Percentiles rank a stretch among this genome's conserved stretches.
These are phyloP conservation scores for Coenonympha arcania DNA, from an alignment of 2,888 invertebrate species.

Conservation along the genomic window DNA sequence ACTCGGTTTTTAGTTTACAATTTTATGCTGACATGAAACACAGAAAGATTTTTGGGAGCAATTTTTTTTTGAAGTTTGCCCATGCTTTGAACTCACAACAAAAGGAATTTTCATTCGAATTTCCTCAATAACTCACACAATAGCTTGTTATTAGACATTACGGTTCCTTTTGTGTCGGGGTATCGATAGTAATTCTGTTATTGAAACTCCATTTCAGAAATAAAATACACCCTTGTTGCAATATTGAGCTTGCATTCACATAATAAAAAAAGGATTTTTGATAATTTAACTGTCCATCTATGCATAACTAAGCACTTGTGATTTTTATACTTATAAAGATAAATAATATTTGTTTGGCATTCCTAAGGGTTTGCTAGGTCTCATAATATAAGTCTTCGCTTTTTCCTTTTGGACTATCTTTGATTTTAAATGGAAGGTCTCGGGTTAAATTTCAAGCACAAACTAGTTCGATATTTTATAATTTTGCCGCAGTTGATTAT, in stretches of 20 bases:
- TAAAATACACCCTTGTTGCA: background rate
- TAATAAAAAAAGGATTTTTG: background rate
- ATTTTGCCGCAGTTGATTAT: too few relatives aligned
- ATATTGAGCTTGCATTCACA: background rate
- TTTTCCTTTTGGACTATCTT: too few relatives aligned
- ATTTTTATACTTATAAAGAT: too few relatives aligned
- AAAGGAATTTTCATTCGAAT: slow-evolving; percentile 12
- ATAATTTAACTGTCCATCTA: background rate
- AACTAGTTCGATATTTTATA: too few relatives aligned
- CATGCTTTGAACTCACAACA: slow-evolving; percentile 4
- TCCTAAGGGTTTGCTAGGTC: too few relatives aligned
- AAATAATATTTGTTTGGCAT: too few relatives aligned
- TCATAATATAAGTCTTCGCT: too few relatives aligned
- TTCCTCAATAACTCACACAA: slow-evolving; percentile 13
- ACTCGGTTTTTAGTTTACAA: too few relatives aligned
- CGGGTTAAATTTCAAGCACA: too few relatives aligned
- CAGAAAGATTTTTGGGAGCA: background rate
- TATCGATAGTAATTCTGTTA: slow-evolving; percentile 14
- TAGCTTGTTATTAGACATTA: slow-evolving; percentile 13
- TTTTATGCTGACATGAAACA: background rate
- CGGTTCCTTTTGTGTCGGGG: slow-evolving; percentile 13
- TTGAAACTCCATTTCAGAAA: slow-evolving; percentile 10
- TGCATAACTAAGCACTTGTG: background rate
- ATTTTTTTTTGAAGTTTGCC: background rate
- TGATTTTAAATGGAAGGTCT: too few relatives aligned